These are phyloP conservation scores for Oscheius onirici DNA, from an alignment of 2,888 invertebrate genomes.

Conservation along the genomic window DNA sequence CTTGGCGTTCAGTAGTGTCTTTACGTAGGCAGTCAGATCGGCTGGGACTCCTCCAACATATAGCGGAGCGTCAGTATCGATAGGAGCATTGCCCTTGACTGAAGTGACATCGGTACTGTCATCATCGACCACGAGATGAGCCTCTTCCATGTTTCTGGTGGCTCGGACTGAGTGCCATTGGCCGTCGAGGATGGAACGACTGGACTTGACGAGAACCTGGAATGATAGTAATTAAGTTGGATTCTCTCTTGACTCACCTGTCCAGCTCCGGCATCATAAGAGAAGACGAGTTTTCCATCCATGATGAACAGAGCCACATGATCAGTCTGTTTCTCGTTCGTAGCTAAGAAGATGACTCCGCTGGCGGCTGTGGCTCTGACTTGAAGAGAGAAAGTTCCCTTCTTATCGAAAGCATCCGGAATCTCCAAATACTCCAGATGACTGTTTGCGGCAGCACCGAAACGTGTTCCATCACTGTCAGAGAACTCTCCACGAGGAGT, in stretches of 20 bases:
- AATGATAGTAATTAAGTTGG: not conserved
- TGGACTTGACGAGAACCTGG: conserved; percentile 50
- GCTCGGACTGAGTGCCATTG: conserved; percentile 69
- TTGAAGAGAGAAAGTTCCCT: conserved; percentile 80
- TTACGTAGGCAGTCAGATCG: conserved; percentile 45
- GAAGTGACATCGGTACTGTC: conserved; percentile 52
- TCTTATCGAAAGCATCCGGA: conserved; percentile 64
- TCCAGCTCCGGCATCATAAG: conserved; percentile 84
- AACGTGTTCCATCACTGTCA: conserved; percentile 71
- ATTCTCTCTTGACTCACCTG: conserved; percentile 36
- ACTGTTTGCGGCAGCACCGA: conserved; percentile 71
- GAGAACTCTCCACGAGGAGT: conserved; percentile 52
- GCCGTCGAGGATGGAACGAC: conserved; percentile 61
- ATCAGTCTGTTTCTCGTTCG: conserved; percentile 76
- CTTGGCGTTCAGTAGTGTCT: conserved; percentile 60
- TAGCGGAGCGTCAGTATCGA: conserved; percentile 72
- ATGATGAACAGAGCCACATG: conserved; percentile 87
- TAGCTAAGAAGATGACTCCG: conserved; percentile 86
- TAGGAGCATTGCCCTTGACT: conserved; percentile 56
- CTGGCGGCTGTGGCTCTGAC: conserved; percentile 83
- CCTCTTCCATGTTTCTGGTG: conserved; percentile 61
- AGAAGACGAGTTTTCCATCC: conserved; percentile 84
- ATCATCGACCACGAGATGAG: conserved; percentile 72
- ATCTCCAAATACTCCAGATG: conserved; percentile 71
- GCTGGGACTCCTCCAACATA: conserved; percentile 73